Base-by-base conservation (phyloP, 2,888 invertebrate species). In the Tipula lateralis region DNA sequence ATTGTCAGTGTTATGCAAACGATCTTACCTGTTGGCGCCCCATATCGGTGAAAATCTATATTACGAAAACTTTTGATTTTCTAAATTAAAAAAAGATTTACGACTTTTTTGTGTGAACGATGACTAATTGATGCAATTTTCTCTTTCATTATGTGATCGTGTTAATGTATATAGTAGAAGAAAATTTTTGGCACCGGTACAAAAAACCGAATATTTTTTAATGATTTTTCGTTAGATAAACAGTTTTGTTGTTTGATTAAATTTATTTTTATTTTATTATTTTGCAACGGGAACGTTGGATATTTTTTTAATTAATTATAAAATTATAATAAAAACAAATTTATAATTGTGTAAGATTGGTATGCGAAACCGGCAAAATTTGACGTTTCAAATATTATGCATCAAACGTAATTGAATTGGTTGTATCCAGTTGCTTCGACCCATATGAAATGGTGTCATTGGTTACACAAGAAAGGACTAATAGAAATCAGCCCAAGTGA, bases 91-190 rank as follows among this genome's bases (percentile, higher is more conserved):
- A 50, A 12, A 44, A 16, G 44, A 50, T 50, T 50, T 24, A 66
- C 24, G 66, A 6, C 6, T 24, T 66, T 66, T 32, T 32, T 32
- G 32, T 66, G 66, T 24, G 66, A 24, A 19, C 66, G 66, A 66
- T 66, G 66, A 66, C 66, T 66, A 66, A 66, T 66, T 66, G 12
- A 66, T 66, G 66, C 66, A 66, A 24, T 66, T 66, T 66, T 66
- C 24, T 66, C 24, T 6, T 66, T 66, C 50, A 50, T 16, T 50
- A 50, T 50, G 16, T 16, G 19, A n/a, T 50, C 66, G 66, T 24
- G 24, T 9, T 66, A 66, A 24, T 66, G 66, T 66, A n/a, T 19
- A 66, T 66, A 24, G 9, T 24, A 9, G 9, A 24, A 24, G 9
- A 24, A n/a, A n/a, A n/a, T 66, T 66, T 24, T 66, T 66, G 66